Conservation (phyloP, 2,113 vertebrate genomes). For the Etheostoma cragini region DNA sequence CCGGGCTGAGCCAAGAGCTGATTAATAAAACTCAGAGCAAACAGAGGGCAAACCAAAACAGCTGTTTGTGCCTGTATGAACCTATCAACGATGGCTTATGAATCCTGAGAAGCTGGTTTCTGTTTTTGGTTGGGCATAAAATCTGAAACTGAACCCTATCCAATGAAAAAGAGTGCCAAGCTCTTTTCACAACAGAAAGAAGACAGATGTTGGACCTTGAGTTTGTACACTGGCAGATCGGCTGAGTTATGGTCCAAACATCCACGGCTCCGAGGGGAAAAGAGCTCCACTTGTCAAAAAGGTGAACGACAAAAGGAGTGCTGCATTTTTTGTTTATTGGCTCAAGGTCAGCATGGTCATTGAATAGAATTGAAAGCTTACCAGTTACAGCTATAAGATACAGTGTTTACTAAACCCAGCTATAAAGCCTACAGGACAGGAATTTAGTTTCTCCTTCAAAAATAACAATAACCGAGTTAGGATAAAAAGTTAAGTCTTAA, state of each 20-base stretch:
- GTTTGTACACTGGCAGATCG: conserved; percentile 60
- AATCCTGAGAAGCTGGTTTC: conserved; percentile 67
- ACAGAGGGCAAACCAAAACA: conserved; percentile 80
- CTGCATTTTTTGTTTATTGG: conserved; percentile 38
- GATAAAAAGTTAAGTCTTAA: conserved; percentile 10
- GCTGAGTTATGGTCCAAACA: conserved; percentile 50
- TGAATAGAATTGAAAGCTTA: conserved; percentile 45
- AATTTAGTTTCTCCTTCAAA: not conserved
- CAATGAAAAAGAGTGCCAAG: conserved; percentile 53
- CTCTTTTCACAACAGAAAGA: conserved; percentile 59
- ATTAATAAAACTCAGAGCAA: conserved; percentile 79
- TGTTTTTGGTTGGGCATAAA: conserved; percentile 64
- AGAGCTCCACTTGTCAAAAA: conserved; percentile 43
- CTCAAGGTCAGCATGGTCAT: conserved; percentile 47
- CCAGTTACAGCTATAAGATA: not conserved
- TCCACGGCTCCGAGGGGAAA: conserved; percentile 18
- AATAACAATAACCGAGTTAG: not conserved
- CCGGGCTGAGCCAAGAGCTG: conserved; percentile 62
- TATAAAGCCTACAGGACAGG: not conserved
- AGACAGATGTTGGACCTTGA: conserved; percentile 76
- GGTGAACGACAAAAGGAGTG: conserved; percentile 35
- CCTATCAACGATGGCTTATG: conserved; percentile 59
- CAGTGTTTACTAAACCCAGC: not conserved
- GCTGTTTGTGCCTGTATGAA: conserved; percentile 75
- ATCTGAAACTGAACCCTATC: conserved; percentile 55